Percentiles rank a stretch among this genome's conserved stretches.
phyloP scores from a whole-genome alignment of 2,113 vertebrate species.

The Nothobranchius kuhntae region DNA sequence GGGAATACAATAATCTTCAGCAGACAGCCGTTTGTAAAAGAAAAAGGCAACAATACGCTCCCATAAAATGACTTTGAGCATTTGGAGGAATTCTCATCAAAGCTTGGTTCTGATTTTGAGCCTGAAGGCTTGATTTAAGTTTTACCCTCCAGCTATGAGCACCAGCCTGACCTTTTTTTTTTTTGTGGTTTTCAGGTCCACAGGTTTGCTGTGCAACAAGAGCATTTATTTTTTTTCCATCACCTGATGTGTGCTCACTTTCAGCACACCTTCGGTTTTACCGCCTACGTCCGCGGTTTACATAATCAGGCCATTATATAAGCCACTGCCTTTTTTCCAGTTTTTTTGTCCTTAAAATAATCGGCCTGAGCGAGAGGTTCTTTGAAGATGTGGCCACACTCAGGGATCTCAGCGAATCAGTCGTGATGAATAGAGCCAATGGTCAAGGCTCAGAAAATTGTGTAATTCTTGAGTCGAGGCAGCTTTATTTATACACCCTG shows the following conservation, averaged over 20 bases:
- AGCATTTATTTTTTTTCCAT: neutral
- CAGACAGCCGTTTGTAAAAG: neutral
- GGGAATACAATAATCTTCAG: neutral
- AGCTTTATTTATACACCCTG: neutral
- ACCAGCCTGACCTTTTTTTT: neutral
- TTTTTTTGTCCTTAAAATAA: neutral
- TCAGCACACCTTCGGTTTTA: constrained; percentile 13
- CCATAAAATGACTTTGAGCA: neutral
- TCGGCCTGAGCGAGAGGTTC: neutral
- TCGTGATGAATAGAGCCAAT: neutral
- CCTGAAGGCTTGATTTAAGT: neutral
- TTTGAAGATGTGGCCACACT: neutral
- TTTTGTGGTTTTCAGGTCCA: neutral
- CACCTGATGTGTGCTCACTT: constrained; percentile 1
- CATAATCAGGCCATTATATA: neutral
- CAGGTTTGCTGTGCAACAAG: neutral
- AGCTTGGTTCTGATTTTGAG: neutral
- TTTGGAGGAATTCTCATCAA: neutral
- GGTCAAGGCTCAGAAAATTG: neutral
- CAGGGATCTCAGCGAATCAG: neutral
- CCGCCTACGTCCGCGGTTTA: neutral
- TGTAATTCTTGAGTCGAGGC: constrained; percentile 3
- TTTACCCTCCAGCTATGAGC: neutral
- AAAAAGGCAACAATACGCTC: neutral
- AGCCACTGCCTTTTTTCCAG: neutral